Percentiles rank a stretch among this genome's conserved stretches.
phyloP scores from a whole-genome alignment of 2,113 vertebrate genomes.

The Microcebus jonahi region DNA sequence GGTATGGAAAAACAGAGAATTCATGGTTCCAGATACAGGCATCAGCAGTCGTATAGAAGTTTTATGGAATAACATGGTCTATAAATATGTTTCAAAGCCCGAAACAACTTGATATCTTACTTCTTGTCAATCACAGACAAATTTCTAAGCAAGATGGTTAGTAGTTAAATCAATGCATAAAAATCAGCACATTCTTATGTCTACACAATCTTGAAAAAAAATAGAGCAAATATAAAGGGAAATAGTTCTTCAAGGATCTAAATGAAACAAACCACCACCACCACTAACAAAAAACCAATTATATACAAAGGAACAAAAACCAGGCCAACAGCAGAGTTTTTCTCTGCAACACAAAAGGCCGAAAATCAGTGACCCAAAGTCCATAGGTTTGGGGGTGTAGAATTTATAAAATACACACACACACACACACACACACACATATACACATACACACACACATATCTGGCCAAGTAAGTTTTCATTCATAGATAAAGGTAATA shows the following conservation, averaged over 20 bases:
- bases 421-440: background rate
- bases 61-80: background rate
- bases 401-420: background rate
- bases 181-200: background rate
- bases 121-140: background rate
- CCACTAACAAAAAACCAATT: background rate
- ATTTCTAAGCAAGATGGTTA: background rate
- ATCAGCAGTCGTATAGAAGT: too few relatives aligned
- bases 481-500: background rate
- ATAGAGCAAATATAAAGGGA: background rate
- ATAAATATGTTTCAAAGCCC: background rate
- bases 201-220: background rate
- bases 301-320: background rate
- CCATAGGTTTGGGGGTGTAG: background rate
- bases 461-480: background rate
- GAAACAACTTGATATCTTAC: background rate
- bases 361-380: background rate
- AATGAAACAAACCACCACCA: background rate
- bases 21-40: background rate
- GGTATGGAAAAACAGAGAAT: background rate
- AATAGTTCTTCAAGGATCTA: background rate
- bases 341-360: background rate
- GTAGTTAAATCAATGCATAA: background rate
- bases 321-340: background rate
- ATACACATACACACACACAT: background rate